These are phyloP conservation scores for Cryptotis parvus DNA, from an alignment of 2,113 vertebrate species.

Conservation along the genomic window DNA sequence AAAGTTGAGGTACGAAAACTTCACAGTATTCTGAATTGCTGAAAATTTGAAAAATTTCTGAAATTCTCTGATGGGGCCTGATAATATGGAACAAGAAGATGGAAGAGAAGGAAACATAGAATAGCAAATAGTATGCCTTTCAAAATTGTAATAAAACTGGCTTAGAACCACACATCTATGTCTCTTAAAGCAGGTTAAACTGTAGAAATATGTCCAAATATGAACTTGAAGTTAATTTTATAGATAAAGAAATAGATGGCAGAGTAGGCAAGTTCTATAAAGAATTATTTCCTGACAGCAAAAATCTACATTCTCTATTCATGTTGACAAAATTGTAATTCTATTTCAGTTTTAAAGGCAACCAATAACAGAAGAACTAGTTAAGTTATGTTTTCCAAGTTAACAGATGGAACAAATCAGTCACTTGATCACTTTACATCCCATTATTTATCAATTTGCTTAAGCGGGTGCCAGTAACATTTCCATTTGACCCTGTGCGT, in stretches of 20 bases:
- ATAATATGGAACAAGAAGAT: constrained; percentile 24
- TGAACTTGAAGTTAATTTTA: constrained; percentile 52
- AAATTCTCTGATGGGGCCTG: not conserved
- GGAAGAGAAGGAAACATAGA: constrained; percentile 33
- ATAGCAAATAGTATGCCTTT: not conserved
- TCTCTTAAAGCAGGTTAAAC: constrained; percentile 47
- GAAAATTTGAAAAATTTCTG: not conserved
- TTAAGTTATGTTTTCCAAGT: constrained; percentile 61
- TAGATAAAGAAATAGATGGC: constrained; percentile 35
- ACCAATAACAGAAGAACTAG: constrained; percentile 43
- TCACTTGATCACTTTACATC: too few species aligned
- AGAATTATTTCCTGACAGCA: constrained; percentile 47
- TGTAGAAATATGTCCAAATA: constrained; percentile 15
- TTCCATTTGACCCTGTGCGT: too few species aligned
- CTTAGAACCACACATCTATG: not conserved
- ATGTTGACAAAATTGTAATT: constrained; percentile 47
- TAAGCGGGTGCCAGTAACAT: too few species aligned
- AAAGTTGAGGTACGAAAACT: constrained; percentile 6
- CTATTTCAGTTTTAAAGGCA: constrained; percentile 52
- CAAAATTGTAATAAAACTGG: constrained; percentile 35
- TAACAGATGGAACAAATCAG: constrained; percentile 58
- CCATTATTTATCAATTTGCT: too few species aligned
- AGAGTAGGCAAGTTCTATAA: constrained; percentile 18
- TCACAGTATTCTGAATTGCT: constrained; percentile 5
- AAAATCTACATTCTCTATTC: constrained; percentile 24